These are phyloP conservation scores for Gambusia yucatana DNA, from an alignment of 2,797 vertebrate genomes.

Conservation along the genomic window DNA sequence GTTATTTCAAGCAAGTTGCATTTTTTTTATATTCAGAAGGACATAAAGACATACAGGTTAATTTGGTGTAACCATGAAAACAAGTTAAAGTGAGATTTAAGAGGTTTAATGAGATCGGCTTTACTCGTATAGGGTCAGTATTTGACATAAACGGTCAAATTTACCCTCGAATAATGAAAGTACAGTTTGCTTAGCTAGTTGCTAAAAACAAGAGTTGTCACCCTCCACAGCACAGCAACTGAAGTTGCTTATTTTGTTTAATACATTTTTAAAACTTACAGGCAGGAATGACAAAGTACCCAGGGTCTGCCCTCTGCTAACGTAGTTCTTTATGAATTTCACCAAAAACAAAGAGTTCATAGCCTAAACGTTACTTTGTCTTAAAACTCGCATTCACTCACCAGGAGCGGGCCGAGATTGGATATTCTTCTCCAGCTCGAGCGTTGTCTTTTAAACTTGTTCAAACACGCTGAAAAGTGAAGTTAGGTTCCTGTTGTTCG, in stretches of 20 bases:
- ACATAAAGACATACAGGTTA: neutral
- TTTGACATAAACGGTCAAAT: slow-evolving; percentile 4
- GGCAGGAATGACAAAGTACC: neutral
- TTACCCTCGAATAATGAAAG: neutral
- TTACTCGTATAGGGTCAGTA: no score
- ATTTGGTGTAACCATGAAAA: neutral
- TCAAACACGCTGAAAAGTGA: neutral
- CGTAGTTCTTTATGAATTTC: neutral
- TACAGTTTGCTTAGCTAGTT: slow-evolving; percentile 24
- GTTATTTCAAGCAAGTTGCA: slow-evolving; percentile 38
- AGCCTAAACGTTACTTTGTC: slow-evolving; percentile 34
- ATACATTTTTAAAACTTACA: neutral
- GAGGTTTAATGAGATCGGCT: neutral
- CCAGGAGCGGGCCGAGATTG: slow-evolving; percentile 12
- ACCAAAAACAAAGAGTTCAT: neutral
- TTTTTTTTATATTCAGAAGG: neutral
- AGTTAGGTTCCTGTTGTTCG: slow-evolving; percentile 6
- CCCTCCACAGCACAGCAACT: neutral
- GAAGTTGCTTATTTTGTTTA: neutral
- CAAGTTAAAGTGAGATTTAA: neutral
- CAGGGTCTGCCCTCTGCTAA: neutral
- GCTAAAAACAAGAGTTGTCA: slow-evolving; percentile 69
- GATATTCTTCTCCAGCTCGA: slow-evolving; percentile 9
- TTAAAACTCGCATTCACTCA: slow-evolving; percentile 56
- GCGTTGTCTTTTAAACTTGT: neutral